Evolutionary conservation across 2,113 vertebrate species (phyloP).

Genomic region (Eurystomus gularis): DNA sequence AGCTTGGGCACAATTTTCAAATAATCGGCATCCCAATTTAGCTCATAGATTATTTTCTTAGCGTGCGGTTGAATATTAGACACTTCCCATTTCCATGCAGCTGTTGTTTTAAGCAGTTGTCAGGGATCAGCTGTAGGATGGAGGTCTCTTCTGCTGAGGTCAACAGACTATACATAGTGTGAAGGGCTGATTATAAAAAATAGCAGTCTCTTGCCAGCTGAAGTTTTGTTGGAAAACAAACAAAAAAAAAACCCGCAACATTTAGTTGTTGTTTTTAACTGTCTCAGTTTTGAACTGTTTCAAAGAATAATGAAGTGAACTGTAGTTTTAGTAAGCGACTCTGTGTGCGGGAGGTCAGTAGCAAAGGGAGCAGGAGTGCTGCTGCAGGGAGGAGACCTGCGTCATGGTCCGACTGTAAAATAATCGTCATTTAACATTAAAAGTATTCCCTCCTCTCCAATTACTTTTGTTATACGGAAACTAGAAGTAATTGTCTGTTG

Average conservation of each 20-base stretch:
- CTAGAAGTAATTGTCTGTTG: not conserved
- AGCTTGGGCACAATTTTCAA: not conserved
- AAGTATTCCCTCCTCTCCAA: not conserved
- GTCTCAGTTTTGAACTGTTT: not conserved
- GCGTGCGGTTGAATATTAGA: constrained; percentile 6
- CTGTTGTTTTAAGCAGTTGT: constrained; percentile 73
- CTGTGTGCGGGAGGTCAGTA: too few relatives aligned
- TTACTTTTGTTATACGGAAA: not conserved
- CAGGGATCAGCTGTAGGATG: constrained; percentile 33
- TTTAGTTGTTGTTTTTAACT: not conserved
- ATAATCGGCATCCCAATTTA: constrained; percentile 1
- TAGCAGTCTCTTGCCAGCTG: not conserved
- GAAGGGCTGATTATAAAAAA: not conserved
- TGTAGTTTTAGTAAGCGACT: not conserved
- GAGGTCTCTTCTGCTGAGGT: constrained; percentile 37
- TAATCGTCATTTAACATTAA: not conserved
- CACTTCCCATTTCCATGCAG: constrained; percentile 54
- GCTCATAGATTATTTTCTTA: not conserved
- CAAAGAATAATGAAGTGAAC: not conserved
- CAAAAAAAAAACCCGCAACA: not conserved
- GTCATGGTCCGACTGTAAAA: not conserved
- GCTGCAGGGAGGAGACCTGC: not conserved
- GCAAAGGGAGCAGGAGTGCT: not conserved
- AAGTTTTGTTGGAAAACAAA: not conserved
- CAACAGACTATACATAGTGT: constrained; percentile 49